phyloP scores from a whole-genome alignment of 1,140 invertebrate species.

The Macrobrachium rosenbergii region DNA sequence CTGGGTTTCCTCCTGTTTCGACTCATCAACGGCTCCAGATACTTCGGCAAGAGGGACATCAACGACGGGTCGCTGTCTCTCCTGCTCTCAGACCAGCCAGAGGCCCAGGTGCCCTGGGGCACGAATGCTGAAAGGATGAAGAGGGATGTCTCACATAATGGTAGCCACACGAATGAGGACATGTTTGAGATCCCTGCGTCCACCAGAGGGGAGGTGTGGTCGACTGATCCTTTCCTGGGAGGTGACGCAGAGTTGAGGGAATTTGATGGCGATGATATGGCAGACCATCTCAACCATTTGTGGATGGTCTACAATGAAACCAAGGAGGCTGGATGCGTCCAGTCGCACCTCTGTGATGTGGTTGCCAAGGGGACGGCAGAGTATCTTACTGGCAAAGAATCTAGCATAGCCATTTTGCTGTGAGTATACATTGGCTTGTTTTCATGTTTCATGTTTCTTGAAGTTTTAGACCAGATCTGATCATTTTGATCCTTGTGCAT shows the following conservation, averaged over 20 bases:
- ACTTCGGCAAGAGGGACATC: slow-evolving; percentile 27
- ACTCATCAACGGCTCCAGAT: slow-evolving; percentile 21
- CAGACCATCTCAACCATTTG: slow-evolving; percentile 16
- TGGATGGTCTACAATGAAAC: slow-evolving; percentile 12
- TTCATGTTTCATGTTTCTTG: not conserved
- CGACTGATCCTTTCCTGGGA: not conserved
- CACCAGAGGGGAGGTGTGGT: slow-evolving; percentile 10
- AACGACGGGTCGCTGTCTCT: slow-evolving; percentile 40
- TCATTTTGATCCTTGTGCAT: no score
- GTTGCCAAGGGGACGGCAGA: not conserved
- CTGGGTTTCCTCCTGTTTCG: slow-evolving; percentile 45
- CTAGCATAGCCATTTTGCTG: not conserved
- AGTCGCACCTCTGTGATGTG: slow-evolving; percentile 15
- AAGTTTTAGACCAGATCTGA: no score
- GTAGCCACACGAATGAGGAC: not conserved
- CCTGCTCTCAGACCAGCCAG: slow-evolving; percentile 30
- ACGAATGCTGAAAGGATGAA: slow-evolving; percentile 21
- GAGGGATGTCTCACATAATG: slow-evolving; percentile 7
- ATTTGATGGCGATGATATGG: slow-evolving; percentile 3
- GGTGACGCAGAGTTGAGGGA: not conserved
- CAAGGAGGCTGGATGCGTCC: slow-evolving; percentile 9
- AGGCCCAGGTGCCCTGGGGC: not conserved
- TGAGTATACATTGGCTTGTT: not conserved
- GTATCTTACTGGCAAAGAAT: slow-evolving; percentile 6
- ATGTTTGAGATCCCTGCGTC: slow-evolving; percentile 2